A percentile compares a stretch with the other conserved stretches of the same genome.
These are phyloP conservation scores for Styela clava DNA, from an alignment of 23 tunicate species.

Conservation along the genomic window DNA sequence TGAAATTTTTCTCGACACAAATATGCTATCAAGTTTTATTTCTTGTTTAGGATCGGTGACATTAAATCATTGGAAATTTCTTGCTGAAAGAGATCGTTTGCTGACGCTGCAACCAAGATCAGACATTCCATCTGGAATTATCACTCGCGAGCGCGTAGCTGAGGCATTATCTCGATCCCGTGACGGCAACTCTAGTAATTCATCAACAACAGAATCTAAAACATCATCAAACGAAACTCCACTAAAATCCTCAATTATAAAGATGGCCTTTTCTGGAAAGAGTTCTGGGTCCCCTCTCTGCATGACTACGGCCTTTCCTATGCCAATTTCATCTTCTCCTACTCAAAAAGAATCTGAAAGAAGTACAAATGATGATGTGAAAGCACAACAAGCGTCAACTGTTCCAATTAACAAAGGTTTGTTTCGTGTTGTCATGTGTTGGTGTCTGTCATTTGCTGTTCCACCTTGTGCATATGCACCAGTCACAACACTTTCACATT, in stretches of 20 bases:
- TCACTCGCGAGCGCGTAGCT: slow-evolving; percentile 10
- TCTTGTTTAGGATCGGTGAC: slow-evolving; percentile 43
- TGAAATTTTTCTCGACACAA: no score
- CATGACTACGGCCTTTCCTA: background rate
- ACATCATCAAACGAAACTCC: background rate
- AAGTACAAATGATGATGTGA: background rate
- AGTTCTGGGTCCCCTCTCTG: background rate
- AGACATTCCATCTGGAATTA: slow-evolving; percentile 3
- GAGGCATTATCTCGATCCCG: slow-evolving; percentile 12
- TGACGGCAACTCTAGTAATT: background rate
- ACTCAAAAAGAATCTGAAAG: background rate
- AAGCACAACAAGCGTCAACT: background rate
- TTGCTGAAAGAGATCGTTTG: slow-evolving; percentile 42
- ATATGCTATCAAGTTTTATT: background rate
- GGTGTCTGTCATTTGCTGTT: background rate
- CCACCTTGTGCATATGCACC: background rate
- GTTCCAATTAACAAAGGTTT: background rate
- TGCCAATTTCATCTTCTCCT: background rate
- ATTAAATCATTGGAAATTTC: slow-evolving; percentile 65
- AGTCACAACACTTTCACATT: background rate
- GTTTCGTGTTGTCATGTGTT: background rate
- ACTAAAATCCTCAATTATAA: background rate
- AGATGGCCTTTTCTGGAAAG: background rate
- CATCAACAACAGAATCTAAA: background rate
- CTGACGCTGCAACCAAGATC: slow-evolving; percentile 5